Conservation (phyloP, 2,797 vertebrate genomes). For the Kryptolebias ocellatus region DNA sequence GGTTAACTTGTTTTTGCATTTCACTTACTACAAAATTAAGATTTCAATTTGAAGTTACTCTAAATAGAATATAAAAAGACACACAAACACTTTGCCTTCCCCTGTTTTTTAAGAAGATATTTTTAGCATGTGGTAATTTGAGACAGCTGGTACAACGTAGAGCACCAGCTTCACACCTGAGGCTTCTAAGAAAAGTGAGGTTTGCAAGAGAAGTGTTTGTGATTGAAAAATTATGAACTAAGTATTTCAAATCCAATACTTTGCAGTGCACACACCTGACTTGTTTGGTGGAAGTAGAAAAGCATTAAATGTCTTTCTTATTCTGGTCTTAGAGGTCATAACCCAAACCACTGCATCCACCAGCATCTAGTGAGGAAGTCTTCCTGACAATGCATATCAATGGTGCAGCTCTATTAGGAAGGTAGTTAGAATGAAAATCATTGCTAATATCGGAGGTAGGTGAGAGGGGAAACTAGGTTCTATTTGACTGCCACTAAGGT, state of each 20-base stretch:
- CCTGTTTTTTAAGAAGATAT: background rate
- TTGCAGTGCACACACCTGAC: too few species aligned
- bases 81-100: background rate
- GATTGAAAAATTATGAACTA: background rate
- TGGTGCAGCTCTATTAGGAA: constrained; percentile 36
- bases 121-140: background rate
- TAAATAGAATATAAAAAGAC: constrained; percentile 11
- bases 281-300: too few species aligned
- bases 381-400: constrained; percentile 61
- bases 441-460: constrained; percentile 22
- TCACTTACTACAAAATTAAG: constrained; percentile 11
- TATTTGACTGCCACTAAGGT: constrained; percentile 42
- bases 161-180: background rate
- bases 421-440: constrained; percentile 26
- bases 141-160: background rate
- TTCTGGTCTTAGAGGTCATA: constrained; percentile 34
- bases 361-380: constrained; percentile 22
- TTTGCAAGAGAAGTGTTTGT: background rate
- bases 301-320: background rate
- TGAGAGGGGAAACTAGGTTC: constrained; percentile 20
- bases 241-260: background rate
- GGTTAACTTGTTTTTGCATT: constrained; percentile 17
- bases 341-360: constrained; percentile 27
- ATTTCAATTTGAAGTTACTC: background rate
- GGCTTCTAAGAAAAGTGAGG: background rate